Percentiles rank a stretch among this genome's conserved stretches.
Conservation (phyloP, 2,888 invertebrate species). For the Netelia inedita region DNA sequence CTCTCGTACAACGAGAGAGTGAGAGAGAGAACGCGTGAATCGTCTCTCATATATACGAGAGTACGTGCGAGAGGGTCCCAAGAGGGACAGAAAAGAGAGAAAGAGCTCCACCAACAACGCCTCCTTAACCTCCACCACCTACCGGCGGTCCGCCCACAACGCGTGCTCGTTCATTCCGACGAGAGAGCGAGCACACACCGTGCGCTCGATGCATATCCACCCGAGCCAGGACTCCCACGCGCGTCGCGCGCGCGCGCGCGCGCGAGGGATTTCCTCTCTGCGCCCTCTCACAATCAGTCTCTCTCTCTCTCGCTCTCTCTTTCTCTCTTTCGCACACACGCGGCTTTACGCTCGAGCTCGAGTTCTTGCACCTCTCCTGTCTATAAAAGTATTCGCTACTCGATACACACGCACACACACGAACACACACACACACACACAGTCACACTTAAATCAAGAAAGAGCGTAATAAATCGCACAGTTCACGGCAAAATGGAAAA, state of each 20-base stretch:
- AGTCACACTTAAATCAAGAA: background rate
- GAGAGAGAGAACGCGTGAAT: background rate
- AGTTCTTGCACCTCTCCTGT: background rate
- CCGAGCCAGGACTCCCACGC: conserved; percentile 79
- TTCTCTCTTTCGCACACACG: conserved; percentile 21
- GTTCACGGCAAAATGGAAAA: no score
- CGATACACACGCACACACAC: no score
- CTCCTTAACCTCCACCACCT: conserved; percentile 84
- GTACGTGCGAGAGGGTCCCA: conserved; percentile 47
- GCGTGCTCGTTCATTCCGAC: conserved; percentile 79
- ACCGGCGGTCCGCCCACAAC: conserved; percentile 83
- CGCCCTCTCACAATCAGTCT: conserved; percentile 53
- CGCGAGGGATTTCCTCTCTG: conserved; percentile 59
- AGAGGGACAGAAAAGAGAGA: conserved; percentile 46
- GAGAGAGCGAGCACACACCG: conserved; percentile 58
- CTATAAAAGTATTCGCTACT: background rate
- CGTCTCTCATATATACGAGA: conserved; percentile 4
- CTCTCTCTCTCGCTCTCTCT: conserved; percentile 68
- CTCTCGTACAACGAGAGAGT: conserved; percentile 41
- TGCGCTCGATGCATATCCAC: conserved; percentile 71
- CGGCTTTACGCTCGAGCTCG: conserved; percentile 19
- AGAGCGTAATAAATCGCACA: background rate
- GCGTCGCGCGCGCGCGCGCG: conserved; percentile 72
- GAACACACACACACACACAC: background rate
- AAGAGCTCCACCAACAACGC: conserved; percentile 80